These are phyloP conservation scores for Rhodophaea formosa DNA, from an alignment of 2,888 invertebrate genomes.

Conservation along the genomic window DNA sequence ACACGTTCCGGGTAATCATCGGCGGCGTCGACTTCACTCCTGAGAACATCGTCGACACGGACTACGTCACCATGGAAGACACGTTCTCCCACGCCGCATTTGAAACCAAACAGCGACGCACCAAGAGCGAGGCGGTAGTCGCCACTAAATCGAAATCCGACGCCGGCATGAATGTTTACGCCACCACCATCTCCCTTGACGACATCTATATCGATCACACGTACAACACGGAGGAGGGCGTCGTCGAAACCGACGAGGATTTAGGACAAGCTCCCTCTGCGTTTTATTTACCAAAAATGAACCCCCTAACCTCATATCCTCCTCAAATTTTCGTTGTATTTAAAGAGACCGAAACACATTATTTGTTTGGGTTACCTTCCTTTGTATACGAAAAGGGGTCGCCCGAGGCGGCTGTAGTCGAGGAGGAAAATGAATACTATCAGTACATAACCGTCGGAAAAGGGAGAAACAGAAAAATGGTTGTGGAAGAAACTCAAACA, in stretches of 20 bases:
- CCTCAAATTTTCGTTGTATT: constrained; percentile 83
- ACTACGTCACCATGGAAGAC: constrained; percentile 58
- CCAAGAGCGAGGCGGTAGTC: constrained; percentile 45
- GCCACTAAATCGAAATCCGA: constrained; percentile 47
- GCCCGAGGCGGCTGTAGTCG: constrained; percentile 78
- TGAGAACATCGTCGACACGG: constrained; percentile 50
- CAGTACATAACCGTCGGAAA: constrained; percentile 84
- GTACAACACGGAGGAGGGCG: constrained; percentile 63
- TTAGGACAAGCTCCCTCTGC: constrained; percentile 66
- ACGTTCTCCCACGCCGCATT: constrained; percentile 61
- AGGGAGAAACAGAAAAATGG: constrained; percentile 84
- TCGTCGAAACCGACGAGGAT: constrained; percentile 40
- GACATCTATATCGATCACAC: constrained; percentile 76
- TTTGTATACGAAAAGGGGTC: constrained; percentile 82
- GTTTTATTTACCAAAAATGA: constrained; percentile 59
- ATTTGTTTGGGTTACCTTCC: constrained; percentile 84
- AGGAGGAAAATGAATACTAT: constrained; percentile 84
- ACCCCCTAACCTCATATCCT: constrained; percentile 66
- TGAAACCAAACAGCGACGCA: constrained; percentile 43
- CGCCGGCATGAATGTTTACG: constrained; percentile 63
- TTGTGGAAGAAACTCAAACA: constrained; percentile 87
- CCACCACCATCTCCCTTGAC: constrained; percentile 76
- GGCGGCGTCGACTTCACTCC: constrained; percentile 58
- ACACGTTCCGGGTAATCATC: constrained; percentile 44
- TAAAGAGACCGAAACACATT: constrained; percentile 84